Evolutionary conservation across 2,888 invertebrate species (phyloP), one percentile per base, ranked within the genome.

Genomic region (Drosophila buzzatii): DNA sequence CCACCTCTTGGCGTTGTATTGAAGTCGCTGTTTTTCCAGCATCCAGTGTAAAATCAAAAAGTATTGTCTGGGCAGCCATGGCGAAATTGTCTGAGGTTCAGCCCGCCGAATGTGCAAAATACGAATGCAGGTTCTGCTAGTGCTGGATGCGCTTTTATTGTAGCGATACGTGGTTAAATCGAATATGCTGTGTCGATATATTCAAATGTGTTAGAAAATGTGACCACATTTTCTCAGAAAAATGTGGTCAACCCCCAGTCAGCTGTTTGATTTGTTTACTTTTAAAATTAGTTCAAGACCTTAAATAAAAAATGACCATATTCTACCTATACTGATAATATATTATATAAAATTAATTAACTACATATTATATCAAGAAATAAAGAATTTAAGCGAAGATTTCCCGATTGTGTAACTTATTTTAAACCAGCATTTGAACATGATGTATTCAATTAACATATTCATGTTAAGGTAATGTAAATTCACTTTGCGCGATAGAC

Each of bases 21-120:
- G 95, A 94, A 87, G 96, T 96, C 73, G 94, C 95, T 42, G 96
- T 94, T 55, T 95, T 94, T 70, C 94, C 95, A 47, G 96, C 94
- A 81, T 97, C 96, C 79, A 97, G 94, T 2, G 96, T 95, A 91
- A 97, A 97, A 94, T 97, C 97, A 83, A 97, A 93, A 59, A 97
- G 93, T 85, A 97, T 94, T 57, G 97, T 96, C 93, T 97, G 96
- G 44, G 96, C 96, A 81, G 97, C 95, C 97, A 97, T 97, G 75
- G 72, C 62, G 49, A 64, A 64, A 49, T 61, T 64, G 51, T 63
- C 27, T 77, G 20, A 37, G 37, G 71, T 65, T 61, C 41, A 67
- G 67, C 77, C 77, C 77, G 77, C 77, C 67, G 67, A 64, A 68
- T 33, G 73, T 66, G 73, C 62, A 58, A 79, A 76, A 59, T 74